phyloP scores from a whole-genome alignment of 2,113 vertebrate species.

The Vicugna pacos region DNA sequence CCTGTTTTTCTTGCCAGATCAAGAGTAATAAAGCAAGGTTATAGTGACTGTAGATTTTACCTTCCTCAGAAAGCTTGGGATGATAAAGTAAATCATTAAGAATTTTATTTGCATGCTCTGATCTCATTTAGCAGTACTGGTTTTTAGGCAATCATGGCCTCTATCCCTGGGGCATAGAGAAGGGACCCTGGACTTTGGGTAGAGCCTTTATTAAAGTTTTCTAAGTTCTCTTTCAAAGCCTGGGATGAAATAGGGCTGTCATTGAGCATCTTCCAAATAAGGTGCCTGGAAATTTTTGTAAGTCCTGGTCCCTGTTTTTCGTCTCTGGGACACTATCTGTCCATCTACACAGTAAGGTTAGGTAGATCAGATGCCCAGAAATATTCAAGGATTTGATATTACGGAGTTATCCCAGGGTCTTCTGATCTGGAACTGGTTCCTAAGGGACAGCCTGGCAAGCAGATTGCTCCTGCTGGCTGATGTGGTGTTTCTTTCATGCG shows the following conservation, averaged over 20 bases:
- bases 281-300: neutral
- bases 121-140: neutral
- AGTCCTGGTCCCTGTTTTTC: neutral
- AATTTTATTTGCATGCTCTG: neutral
- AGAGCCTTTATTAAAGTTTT: neutral
- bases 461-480: too few relatives aligned
- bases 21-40: constrained; percentile 2
- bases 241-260: neutral
- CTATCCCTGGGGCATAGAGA: neutral
- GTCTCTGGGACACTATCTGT: neutral
- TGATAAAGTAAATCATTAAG: neutral
- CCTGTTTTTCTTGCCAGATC: neutral
- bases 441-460: too few relatives aligned
- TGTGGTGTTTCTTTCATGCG: neutral
- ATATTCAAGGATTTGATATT: neutral
- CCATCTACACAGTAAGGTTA: neutral
- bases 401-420: neutral
- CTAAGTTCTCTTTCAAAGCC: neutral
- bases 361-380: neutral
- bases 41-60: neutral
- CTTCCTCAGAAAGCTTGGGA: neutral
- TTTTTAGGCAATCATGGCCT: neutral
- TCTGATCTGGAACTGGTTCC: neutral
- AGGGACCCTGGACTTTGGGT: neutral
- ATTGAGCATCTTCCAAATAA: neutral